A percentile compares a stretch with the other conserved stretches of the same genome.
phyloP scores from a whole-genome alignment of 2,113 vertebrate genomes.

The Nycticebus coucang region DNA sequence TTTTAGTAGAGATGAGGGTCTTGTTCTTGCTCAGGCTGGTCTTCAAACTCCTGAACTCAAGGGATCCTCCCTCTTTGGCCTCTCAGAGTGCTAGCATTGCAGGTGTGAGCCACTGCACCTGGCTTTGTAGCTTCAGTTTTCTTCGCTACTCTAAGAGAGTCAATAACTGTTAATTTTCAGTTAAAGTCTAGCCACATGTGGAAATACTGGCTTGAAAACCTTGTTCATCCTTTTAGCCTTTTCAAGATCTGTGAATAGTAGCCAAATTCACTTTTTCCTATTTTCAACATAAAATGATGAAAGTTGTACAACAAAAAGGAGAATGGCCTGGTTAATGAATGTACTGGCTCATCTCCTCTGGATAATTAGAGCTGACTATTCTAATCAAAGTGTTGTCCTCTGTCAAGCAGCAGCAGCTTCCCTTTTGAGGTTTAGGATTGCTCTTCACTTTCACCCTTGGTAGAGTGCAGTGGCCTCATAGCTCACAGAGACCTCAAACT shows the following conservation, averaged over 20 bases:
- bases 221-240: neutral
- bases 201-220: constrained; percentile 13
- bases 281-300: neutral
- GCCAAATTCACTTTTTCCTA: constrained; percentile 9
- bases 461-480: too few species aligned
- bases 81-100: too few species aligned
- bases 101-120: too few species aligned
- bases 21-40: too few species aligned
- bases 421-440: neutral
- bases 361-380: neutral
- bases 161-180: neutral
- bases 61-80: too few species aligned
- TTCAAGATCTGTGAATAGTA: neutral
- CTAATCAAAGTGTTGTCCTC: neutral
- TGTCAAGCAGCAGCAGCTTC: neutral
- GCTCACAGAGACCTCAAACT: too few species aligned
- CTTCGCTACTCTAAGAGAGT: constrained; percentile 42
- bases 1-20: too few species aligned
- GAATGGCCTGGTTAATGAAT: neutral
- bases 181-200: neutral
- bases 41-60: too few species aligned
- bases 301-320: neutral
- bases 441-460: too few species aligned
- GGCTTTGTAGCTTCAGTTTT: constrained; percentile 17
- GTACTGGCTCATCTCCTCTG: neutral